Base-by-base conservation (phyloP, 2,113 vertebrate species). In the Dipodomys ordii region DNA sequence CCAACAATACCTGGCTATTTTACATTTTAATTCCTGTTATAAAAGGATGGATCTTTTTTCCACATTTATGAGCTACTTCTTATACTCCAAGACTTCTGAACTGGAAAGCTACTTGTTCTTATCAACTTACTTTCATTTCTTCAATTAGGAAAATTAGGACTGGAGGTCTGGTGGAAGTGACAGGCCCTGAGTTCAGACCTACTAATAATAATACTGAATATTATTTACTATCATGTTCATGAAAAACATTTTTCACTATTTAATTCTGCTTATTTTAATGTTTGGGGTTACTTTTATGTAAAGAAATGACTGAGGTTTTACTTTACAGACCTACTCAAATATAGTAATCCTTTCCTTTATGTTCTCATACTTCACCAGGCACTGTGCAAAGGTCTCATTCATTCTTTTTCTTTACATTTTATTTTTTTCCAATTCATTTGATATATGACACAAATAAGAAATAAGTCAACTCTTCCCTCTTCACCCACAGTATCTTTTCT, bases 1-100 rank as follows among this genome's bases (percentile, higher is more conserved):
- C 49, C 49, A 53, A 53, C 9, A 53, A 53, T 53, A 11, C 49
- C 12, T 53, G 49, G 49, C 49, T 53, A 22, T 62, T 90, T 19
- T 53, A 94, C 93, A 78, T n/a, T 49, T 93, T 94, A 88, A 87
- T 72, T 94, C 62, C 16, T 65, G 53, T 93, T 93, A 92, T 69
- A 30, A 92, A 93, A 83, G 49, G 53, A 93, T 72, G 2, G 67
- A 32, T 49, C n/a, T 74, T 89, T 93, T 64, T 49, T 57, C 79
- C 49, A 83, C 53, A 93, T 79, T 92, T 91, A 74, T 78, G 22
- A 95, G n/a, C 44, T 96, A 91, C 78, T 87, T 90, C 87, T 94
- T 72, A 57, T 46, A 73, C 20, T 82, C 20, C 0, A 93, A 72
- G 13, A 83, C 46, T 71, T 87, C 79, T 95, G 30, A 87, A 8